Evolutionary conservation across 2,797 vertebrate genomes (phyloP).

Genomic region (Danio albolineatus): DNA sequence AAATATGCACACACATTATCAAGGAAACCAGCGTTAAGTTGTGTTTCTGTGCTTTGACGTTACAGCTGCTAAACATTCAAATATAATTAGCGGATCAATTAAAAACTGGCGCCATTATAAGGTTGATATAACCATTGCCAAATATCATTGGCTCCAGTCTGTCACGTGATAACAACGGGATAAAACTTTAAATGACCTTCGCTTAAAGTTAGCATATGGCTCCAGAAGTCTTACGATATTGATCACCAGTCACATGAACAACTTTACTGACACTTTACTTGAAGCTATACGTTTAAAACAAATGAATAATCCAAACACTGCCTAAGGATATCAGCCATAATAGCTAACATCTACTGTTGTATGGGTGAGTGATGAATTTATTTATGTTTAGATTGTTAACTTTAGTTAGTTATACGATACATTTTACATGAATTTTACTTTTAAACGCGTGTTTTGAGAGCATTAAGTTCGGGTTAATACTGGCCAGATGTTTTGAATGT

Average conservation of each 20-base stretch:
- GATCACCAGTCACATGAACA: background rate
- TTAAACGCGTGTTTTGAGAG: background rate
- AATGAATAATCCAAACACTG: background rate
- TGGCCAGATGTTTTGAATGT: background rate
- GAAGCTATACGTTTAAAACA: background rate
- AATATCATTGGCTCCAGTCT: background rate
- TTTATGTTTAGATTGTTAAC: background rate
- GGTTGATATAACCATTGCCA: background rate
- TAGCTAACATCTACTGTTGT: background rate
- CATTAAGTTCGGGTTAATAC: background rate
- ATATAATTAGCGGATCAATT: background rate
- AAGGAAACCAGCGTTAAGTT: too few relatives aligned
- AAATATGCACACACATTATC: too few relatives aligned
- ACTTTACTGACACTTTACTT: background rate
- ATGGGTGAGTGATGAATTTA: background rate
- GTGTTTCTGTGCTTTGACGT: too few relatives aligned
- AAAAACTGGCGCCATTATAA: background rate
- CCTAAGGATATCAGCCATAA: background rate
- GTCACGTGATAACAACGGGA: background rate
- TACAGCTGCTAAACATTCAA: too few relatives aligned
- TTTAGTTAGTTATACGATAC: background rate
- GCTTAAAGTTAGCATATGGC: background rate
- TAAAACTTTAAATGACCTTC: background rate
- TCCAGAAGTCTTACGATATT: background rate
- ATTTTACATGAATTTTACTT: background rate